phyloP scores from a whole-genome alignment of 2,113 vertebrate genomes.

The Charadrius vociferus region DNA sequence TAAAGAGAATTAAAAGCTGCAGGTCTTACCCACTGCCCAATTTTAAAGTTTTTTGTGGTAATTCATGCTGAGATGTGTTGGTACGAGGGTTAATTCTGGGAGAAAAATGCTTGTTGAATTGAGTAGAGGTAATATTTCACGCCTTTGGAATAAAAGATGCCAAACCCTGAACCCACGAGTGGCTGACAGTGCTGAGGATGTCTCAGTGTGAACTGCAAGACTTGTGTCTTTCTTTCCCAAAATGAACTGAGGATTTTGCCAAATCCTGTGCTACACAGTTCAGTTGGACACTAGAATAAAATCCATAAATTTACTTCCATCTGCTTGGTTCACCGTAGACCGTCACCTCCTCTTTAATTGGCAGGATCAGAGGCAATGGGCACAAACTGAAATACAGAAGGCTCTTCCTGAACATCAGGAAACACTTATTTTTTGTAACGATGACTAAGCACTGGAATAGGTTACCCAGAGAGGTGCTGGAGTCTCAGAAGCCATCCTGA shows the following conservation, averaged over 20 bases:
- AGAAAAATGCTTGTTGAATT: neutral
- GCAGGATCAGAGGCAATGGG: neutral
- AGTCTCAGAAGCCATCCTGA: neutral
- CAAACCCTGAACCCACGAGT: neutral
- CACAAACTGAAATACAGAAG: neutral
- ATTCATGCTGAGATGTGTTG: neutral
- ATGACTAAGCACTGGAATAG: neutral
- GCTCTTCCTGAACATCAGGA: neutral
- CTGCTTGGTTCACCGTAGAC: neutral
- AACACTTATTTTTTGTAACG: neutral
- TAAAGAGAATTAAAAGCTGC: neutral
- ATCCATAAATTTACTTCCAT: neutral
- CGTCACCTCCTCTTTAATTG: neutral
- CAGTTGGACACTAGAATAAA: neutral
- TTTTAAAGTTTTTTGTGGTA: neutral
- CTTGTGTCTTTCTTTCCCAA: neutral
- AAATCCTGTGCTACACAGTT: neutral
- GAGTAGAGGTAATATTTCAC: neutral
- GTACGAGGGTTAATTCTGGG: neutral
- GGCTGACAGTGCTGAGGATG: neutral
- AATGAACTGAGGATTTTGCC: neutral
- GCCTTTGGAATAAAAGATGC: neutral
- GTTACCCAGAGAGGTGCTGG: neutral
- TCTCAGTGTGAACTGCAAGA: neutral
- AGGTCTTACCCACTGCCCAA: neutral